Evolutionary conservation across 2,888 invertebrate genomes (phyloP), one percentile per base, ranked within the genome.

Genomic region (Ferrisia virgata): DNA sequence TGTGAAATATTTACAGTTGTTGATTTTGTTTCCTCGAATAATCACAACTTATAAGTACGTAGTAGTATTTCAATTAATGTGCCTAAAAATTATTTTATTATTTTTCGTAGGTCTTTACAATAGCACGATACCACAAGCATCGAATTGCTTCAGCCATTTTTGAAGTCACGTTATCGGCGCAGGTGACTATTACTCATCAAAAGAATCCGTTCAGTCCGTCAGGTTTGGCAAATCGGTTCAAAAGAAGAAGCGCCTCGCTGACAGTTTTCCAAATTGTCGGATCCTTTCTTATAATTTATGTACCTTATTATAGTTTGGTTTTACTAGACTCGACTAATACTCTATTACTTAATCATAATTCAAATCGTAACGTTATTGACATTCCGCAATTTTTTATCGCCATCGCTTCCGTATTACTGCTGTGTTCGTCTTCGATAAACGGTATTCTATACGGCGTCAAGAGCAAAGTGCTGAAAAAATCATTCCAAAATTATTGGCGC

Each of bases 71-170:
- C 11, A 39, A 39, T n/a, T n/a, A 39, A 39, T 8, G 6, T 8
- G 39, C 6, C 39, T 39, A 8, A 39, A 39, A 8, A 39, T 39
- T 39, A 39, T 39, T 39, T 39, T 39, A 39, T 39, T 39, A 39
- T 53, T 64, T 1, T 25, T 64, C 11, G 36, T 88, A 89, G 86
- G 89, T 89, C 72, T 87, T 89, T 85, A 88, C 90, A 85, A 91
- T 91, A 80, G 91, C 91, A 2, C 88, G 91, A 9, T 94, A 94
- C 88, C 95, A 95, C 87, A 91, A 94, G 6, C 95, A 95, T 88
- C 91, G 95, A 85, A 95, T 95, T 86, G 94, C 95, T 36, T 94
- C 94, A 76, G 95, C 95, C 31, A 94, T 95, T 86, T 95, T 94
- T 89, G 94, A 95, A 90, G 94, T 95, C 64, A 95, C 95, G 0